Conservation (phyloP, 2,797 vertebrate species). For the Phalloptychus januarius region DNA sequence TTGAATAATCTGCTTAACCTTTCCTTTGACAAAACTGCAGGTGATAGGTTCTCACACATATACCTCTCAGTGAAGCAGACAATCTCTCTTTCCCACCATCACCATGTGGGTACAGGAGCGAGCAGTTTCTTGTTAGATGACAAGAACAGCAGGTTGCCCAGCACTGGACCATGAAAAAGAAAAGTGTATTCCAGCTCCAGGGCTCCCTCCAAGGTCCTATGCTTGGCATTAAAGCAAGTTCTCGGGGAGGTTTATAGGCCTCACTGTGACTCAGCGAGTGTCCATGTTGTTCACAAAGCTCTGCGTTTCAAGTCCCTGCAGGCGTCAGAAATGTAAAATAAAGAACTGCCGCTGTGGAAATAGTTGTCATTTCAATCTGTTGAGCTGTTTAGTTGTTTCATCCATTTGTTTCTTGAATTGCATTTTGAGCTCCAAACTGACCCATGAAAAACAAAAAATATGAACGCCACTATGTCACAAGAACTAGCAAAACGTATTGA, state of each 20-base stretch:
- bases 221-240: constrained; percentile 29
- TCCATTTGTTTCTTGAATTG: neutral
- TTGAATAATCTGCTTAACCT: constrained; percentile 58
- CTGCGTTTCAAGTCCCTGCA: constrained; percentile 4
- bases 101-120: constrained; percentile 43
- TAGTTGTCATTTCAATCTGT: constrained; percentile 2
- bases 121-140: constrained; percentile 47
- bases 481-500: neutral
- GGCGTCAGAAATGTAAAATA: constrained; percentile 21
- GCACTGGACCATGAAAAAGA: constrained; percentile 34
- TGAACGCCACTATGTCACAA: neutral
- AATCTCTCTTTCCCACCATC: constrained; percentile 32
- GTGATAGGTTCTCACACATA: constrained; percentile 49
- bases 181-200: constrained; percentile 20
- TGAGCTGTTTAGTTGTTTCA: neutral
- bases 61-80: constrained; percentile 46
- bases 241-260: constrained; percentile 25
- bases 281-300: constrained; percentile 24
- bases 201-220: constrained; percentile 13
- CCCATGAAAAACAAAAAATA: neutral
- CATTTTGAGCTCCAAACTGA: neutral
- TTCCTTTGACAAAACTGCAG: constrained; percentile 42
- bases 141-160: constrained; percentile 44
- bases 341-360: constrained; percentile 12
- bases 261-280: constrained; percentile 13